Percentiles rank a stretch among this genome's conserved stretches.
phyloP scores from a whole-genome alignment of 2,888 invertebrate species.

The Cantharis flavilabris region DNA sequence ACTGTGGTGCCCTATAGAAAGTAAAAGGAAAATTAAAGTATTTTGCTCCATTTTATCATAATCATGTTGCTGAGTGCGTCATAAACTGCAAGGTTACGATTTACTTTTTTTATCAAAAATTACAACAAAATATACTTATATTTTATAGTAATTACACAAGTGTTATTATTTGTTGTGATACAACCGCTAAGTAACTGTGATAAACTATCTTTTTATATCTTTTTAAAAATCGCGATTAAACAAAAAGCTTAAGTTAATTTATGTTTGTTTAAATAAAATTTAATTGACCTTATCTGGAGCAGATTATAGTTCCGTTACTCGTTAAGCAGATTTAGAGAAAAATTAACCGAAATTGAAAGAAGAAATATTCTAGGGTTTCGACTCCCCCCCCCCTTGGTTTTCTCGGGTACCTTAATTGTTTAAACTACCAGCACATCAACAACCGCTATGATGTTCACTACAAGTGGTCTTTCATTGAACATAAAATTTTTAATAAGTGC shows the following conservation, averaged over 20 bases:
- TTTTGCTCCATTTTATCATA: neutral
- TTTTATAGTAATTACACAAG: neutral
- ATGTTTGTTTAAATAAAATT: neutral
- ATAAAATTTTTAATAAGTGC: neutral
- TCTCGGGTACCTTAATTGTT: neutral
- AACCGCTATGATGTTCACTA: neutral
- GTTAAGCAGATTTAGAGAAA: neutral
- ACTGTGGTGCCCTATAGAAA: slow-evolving; percentile 14
- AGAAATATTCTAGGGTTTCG: neutral
- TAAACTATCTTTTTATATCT: neutral
- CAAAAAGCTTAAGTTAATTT: neutral
- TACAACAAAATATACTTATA: neutral
- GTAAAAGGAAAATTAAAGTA: neutral
- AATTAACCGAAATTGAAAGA: neutral
- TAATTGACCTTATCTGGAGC: neutral
- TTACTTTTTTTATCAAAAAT: neutral
- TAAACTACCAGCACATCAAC: neutral
- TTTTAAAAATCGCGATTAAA: neutral
- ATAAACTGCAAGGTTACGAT: neutral
- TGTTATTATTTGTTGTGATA: neutral
- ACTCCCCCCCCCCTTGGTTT: neutral
- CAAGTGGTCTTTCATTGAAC: neutral
- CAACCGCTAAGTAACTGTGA: neutral
- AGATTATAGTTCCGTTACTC: neutral
- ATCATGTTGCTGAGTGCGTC: neutral